Evolutionary conservation across 2,113 vertebrate species (phyloP), one percentile per base, ranked within the genome.

Genomic region (Camelus bactrianus): DNA sequence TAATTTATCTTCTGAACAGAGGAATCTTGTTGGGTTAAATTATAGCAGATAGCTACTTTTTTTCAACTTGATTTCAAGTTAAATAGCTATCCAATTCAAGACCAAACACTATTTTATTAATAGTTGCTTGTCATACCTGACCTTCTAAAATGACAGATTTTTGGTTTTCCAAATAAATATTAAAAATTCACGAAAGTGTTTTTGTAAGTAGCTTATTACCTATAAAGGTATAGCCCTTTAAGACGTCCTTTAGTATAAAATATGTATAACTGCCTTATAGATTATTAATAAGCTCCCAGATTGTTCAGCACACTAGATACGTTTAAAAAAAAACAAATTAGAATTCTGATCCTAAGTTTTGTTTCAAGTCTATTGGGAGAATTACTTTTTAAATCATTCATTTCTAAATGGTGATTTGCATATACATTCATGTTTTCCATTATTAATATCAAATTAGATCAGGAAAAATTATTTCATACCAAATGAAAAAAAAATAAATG

Each of bases 111-210:
- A 69, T 95, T 97, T 98, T 98, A 98, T 98, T 98, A 98, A 98
- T 94, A 93, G n/a, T 58, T 98, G 32, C 89, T 94, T 98, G 95
- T 98, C 48, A 85, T 96, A 97, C 76, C 72, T 98, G 94, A 98
- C 95, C 95, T 98, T 98, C 97, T 96, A 97, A 98, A 98, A 98
- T 96, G 50, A 95, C 22, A 97, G 96, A 98, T 97, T 98, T 97
- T 97, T 97, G 77, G 97, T 98, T 32, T 96, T 98, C 64, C 54
- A 98, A 98, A 98, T 97, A 97, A 97, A 87, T 84, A 97, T 98
- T 96, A 98, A 98, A 98, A 97, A 98, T 98, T 98, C 92, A 98
- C 96, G 32, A 81, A 97, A 77, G 46, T 97, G 87, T 97, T 98
- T 98, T 97, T 96, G 85, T 97, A 98, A 98, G 93, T 64, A 97